phyloP scores from a whole-genome alignment of 2,888 invertebrate species.

The Taenaris catops region DNA sequence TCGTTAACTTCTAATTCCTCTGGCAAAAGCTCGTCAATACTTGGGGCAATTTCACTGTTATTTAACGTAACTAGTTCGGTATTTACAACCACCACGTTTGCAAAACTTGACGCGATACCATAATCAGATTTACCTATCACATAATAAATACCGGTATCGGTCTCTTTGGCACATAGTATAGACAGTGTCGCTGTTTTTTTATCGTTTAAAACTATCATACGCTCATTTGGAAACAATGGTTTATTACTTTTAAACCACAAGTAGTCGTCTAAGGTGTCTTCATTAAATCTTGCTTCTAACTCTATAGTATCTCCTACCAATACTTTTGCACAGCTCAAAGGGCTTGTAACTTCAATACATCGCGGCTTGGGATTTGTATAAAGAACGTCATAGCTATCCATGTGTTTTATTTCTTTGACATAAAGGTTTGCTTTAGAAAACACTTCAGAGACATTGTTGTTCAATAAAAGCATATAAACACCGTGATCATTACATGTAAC shows the following conservation, averaged over 20 bases:
- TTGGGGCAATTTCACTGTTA: conserved; percentile 18
- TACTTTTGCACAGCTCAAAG: conserved; percentile 26
- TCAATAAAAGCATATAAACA: conserved; percentile 28
- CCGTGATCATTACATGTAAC: conserved; percentile 30
- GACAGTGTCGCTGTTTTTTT: conserved; percentile 21
- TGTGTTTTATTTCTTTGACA: conserved; percentile 20
- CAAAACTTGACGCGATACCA: conserved; percentile 31
- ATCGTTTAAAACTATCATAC: conserved; percentile 23
- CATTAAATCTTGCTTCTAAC: conserved; percentile 26
- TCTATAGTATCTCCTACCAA: conserved; percentile 25
- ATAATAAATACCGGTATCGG: conserved; percentile 34
- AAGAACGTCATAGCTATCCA: conserved; percentile 18
- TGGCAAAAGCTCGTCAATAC: conserved; percentile 28
- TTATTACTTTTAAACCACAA: conserved; percentile 34
- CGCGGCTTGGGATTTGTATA: conserved; percentile 13
- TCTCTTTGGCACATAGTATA: conserved; percentile 25
- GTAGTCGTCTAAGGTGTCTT: conserved; percentile 13
- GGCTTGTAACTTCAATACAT: conserved; percentile 18
- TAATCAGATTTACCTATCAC: conserved; percentile 28
- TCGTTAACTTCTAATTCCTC: conserved; percentile 28
- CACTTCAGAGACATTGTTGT: conserved; percentile 15
- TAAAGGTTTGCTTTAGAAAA: conserved; percentile 30
- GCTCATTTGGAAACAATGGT: conserved; percentile 20
- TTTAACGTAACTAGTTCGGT: conserved; percentile 13
- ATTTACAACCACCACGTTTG: conserved; percentile 29